Conservation (phyloP, 2,888 invertebrate species). For the Xanthorhoe designata region DNA sequence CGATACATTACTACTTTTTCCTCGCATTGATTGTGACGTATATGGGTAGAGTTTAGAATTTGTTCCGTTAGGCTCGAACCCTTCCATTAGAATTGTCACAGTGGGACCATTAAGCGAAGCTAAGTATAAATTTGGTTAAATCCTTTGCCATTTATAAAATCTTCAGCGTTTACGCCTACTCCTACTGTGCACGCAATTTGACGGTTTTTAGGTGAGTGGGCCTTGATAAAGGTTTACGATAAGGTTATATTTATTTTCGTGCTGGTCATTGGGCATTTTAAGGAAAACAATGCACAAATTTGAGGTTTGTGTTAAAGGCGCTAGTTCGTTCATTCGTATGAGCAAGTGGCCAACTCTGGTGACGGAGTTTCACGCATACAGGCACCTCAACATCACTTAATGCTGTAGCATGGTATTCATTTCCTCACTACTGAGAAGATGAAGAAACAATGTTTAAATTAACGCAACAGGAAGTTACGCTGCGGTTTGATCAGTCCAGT, state of each 20-base stretch:
- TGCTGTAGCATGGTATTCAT: neutral
- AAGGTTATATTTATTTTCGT: conserved; percentile 26
- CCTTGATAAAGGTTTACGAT: conserved; percentile 31
- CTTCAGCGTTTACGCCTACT: conserved; percentile 42
- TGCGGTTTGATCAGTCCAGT: conserved; percentile 43
- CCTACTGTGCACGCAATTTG: conserved; percentile 39
- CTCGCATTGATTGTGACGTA: conserved; percentile 65
- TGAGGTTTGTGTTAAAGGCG: conserved; percentile 1
- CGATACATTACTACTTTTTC: conserved; percentile 49
- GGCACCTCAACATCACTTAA: neutral
- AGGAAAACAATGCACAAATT: conserved; percentile 8
- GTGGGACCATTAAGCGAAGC: conserved; percentile 61
- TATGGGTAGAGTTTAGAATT: conserved; percentile 56
- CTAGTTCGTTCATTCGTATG: no score
- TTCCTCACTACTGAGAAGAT: conserved; percentile 27
- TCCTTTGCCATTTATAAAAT: conserved; percentile 53
- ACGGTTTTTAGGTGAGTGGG: conserved; percentile 36
- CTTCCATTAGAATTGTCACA: conserved; percentile 63
- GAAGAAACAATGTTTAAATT: conserved; percentile 32
- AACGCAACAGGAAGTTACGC: conserved; percentile 40
- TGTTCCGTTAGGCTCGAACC: conserved; percentile 57
- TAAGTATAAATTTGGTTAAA: conserved; percentile 59
- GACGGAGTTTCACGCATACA: no score
- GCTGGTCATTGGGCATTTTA: conserved; percentile 9
- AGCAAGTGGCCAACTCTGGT: no score